phyloP scores from a whole-genome alignment of 1,140 invertebrate genomes.

The Cyclina sinensis region DNA sequence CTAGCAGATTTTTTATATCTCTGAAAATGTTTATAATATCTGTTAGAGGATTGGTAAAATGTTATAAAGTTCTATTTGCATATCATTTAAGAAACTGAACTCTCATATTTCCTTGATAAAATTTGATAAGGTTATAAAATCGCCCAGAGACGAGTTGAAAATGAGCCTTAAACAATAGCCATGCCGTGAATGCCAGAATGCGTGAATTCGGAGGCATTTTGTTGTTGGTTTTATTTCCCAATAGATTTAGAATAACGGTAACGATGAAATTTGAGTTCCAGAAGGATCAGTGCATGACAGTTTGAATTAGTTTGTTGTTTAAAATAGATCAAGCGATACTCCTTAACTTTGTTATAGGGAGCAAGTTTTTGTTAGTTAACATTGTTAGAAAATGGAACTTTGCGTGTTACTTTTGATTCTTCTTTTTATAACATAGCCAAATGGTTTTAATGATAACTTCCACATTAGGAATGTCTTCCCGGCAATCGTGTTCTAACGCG shows the following conservation, averaged over 20 bases:
- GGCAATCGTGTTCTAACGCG: no score
- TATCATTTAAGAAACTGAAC: neutral
- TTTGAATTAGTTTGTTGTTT: constrained; percentile 47
- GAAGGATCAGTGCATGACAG: constrained; percentile 3
- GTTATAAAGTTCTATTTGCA: constrained; percentile 31
- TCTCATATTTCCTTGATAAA: constrained; percentile 9
- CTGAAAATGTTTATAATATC: neutral
- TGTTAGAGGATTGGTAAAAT: neutral
- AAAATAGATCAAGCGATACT: constrained; percentile 21
- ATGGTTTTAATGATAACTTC: neutral
- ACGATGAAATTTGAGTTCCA: constrained; percentile 47
- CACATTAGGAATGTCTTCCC: no score
- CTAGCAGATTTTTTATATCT: no score
- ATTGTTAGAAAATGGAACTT: neutral
- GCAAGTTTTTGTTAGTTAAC: constrained; percentile 17
- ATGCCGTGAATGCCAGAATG: constrained; percentile 20
- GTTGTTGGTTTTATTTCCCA: constrained; percentile 45
- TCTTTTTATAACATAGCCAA: neutral
- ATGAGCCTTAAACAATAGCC: neutral
- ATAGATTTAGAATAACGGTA: constrained; percentile 39
- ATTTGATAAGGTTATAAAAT: constrained; percentile 39
- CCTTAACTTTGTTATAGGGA: neutral
- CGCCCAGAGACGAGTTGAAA: neutral
- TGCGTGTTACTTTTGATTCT: neutral
- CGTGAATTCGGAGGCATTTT: constrained; percentile 34